These are phyloP conservation scores for Leptinotarsa rubiginosa DNA, from an alignment of 2,888 invertebrate species.

Conservation along the genomic window DNA sequence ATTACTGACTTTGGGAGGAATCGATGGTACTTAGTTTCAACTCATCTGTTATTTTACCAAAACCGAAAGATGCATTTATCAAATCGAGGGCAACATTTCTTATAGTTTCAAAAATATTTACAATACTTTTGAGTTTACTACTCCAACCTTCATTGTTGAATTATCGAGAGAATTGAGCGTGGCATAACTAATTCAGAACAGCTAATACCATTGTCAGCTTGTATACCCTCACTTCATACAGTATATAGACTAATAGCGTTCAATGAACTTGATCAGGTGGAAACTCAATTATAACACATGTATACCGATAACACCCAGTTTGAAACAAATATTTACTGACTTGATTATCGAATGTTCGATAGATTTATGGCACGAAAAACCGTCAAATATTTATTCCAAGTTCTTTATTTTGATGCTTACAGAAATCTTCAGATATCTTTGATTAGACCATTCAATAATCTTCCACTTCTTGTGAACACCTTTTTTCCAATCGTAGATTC, in stretches of 20 bases:
- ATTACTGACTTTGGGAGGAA: too few species aligned
- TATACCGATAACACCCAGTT: conserved; percentile 43
- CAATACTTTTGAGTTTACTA: too few species aligned
- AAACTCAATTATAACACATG: conserved; percentile 43
- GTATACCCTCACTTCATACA: conserved; percentile 42
- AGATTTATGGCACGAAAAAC: background rate
- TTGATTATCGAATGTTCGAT: conserved; percentile 38
- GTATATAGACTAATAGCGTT: conserved; percentile 42
- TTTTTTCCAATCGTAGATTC: too few species aligned
- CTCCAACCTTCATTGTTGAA: too few species aligned
- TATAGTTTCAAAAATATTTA: too few species aligned
- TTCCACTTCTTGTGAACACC: too few species aligned
- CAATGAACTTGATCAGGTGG: conserved; percentile 46
- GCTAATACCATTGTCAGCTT: conserved; percentile 42
- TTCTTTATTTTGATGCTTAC: background rate
- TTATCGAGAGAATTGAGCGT: background rate
- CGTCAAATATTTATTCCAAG: background rate
- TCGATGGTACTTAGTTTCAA: too few species aligned
- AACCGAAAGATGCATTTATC: too few species aligned
- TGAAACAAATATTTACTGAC: conserved; percentile 44
- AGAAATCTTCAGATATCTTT: too few species aligned
- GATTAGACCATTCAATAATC: too few species aligned
- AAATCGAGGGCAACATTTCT: too few species aligned
- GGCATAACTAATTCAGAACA: conserved; percentile 38
- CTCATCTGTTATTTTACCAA: too few species aligned